These are phyloP conservation scores for Eumeta japonica DNA, from an alignment of 1,140 invertebrate species.

Conservation along the genomic window DNA sequence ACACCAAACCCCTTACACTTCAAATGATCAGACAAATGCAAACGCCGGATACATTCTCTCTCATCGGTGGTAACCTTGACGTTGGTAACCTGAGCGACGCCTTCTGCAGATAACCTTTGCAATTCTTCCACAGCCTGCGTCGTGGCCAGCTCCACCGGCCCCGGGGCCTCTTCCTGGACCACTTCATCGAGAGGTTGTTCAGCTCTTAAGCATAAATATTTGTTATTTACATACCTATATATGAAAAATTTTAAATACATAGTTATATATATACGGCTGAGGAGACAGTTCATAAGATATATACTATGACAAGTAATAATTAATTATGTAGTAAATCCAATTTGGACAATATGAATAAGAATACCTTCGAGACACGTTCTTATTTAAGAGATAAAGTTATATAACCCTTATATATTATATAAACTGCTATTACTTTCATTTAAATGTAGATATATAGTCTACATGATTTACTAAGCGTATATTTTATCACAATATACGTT, in stretches of 20 bases:
- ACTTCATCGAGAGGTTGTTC: conserved; percentile 36
- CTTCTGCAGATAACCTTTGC: conserved; percentile 63
- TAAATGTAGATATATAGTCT: too few species aligned
- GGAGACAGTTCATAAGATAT: neutral
- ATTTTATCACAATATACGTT: too few species aligned
- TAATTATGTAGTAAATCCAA: neutral
- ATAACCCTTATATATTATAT: too few species aligned
- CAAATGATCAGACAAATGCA: too few species aligned
- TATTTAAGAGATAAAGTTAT: too few species aligned
- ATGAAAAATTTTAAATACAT: neutral
- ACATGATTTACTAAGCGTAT: too few species aligned
- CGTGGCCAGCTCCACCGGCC: conserved; percentile 60
- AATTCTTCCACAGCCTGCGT: conserved; percentile 60
- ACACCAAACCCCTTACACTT: too few species aligned
- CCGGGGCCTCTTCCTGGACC: conserved; percentile 41
- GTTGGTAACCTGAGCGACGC: conserved; percentile 70
- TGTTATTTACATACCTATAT: neutral
- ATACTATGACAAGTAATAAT: neutral
- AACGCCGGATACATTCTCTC: conserved; percentile 59
- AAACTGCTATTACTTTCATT: too few species aligned
- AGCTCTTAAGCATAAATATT: conserved; percentile 20
- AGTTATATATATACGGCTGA: neutral
- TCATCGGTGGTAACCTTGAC: conserved; percentile 72
- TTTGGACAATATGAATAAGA: neutral
- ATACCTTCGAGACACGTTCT: too few species aligned